These are phyloP conservation scores for Entomobrya proxima DNA, from an alignment of 2,888 invertebrate species.

Conservation along the genomic window DNA sequence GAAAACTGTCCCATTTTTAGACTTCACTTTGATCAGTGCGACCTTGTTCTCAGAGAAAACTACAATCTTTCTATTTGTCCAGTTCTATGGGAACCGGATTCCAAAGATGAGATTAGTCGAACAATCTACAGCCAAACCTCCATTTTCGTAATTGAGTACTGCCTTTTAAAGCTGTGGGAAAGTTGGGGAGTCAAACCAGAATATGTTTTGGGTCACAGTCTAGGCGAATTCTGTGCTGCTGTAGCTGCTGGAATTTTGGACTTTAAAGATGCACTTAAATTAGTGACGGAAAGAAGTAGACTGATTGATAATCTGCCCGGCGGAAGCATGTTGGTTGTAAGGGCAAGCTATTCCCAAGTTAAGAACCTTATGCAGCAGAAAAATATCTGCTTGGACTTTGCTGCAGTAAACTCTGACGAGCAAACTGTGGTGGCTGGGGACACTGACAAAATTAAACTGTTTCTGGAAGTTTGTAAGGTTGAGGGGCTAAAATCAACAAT, in stretches of 20 bases:
- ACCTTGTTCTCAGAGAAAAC: background rate
- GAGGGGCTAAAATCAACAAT: too few relatives aligned
- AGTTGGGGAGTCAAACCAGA: background rate
- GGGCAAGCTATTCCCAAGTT: background rate
- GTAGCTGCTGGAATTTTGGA: background rate
- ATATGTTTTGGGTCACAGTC: background rate
- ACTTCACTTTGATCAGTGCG: slow-evolving; percentile 45
- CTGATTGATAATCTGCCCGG: background rate
- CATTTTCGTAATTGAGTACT: slow-evolving; percentile 41
- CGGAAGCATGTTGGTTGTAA: background rate
- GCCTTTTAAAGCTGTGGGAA: background rate
- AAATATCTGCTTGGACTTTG: too few relatives aligned
- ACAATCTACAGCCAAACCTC: slow-evolving; percentile 63
- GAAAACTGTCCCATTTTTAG: slow-evolving; percentile 36
- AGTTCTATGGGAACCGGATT: too few relatives aligned
- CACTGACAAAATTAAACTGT: too few relatives aligned
- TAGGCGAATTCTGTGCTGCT: background rate
- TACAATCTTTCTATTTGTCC: background rate
- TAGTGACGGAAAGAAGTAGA: background rate
- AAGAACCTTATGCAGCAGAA: background rate
- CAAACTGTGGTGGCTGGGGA: too few relatives aligned
- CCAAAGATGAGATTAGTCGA: too few relatives aligned
- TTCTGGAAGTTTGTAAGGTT: too few relatives aligned
- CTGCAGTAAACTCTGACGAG: too few relatives aligned
- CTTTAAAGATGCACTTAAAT: background rate